Base-by-base conservation (phyloP, 2,113 vertebrate genomes). In the Silurus asotus region DNA sequence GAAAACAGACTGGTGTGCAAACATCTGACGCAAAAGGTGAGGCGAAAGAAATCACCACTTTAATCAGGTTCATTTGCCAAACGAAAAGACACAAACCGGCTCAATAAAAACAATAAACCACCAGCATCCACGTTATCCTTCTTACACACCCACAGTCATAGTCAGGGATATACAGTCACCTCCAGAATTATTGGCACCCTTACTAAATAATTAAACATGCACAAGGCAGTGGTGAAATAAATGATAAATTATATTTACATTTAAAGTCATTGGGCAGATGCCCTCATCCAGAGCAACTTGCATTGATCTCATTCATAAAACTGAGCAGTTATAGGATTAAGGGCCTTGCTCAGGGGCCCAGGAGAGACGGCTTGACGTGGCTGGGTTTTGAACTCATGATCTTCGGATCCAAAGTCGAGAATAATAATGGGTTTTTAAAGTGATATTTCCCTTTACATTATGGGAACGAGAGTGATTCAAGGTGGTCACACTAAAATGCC, bases 1-100 rank as follows among this genome's bases (percentile, higher is more conserved):
- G 67, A 58, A 59, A 81, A 76, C 48, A 82, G 23, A 74, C 25
- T 51, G 72, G 72, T 75, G 72, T 49, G 72, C 19, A 75, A 76
- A 76, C 53, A 53, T 53, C 53, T 23, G 14, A 53, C n/a, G 49
- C 49, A 53, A 76, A 37, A 76, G 49, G 72, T 76, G 49, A 76
- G 10, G 20, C 13, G 53, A 20, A 6, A 76, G 19, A 74, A 76
- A 76, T 76, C 72, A 53, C 49, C 72, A 53, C 14, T 76, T 53
- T 76, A 76, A 53, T n/a, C 64, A 67, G 25, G 1, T 20, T 62
- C 20, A 62, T 23, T 7, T 19, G 20, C 20, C 15, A 67, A 67
- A 28, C 2, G 2, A 37, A 37, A 37, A 37, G 37, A 37, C 37
- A 65, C 65, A 67, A 67, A 28, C 25, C n/a, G 25, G n/a, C 13